Percentiles rank a stretch among this genome's conserved stretches.
Evolutionary conservation across 30 jellyfish, hydroid and myxozoan species (phyloP).

Genomic region (Nemopilema nomurai): DNA sequence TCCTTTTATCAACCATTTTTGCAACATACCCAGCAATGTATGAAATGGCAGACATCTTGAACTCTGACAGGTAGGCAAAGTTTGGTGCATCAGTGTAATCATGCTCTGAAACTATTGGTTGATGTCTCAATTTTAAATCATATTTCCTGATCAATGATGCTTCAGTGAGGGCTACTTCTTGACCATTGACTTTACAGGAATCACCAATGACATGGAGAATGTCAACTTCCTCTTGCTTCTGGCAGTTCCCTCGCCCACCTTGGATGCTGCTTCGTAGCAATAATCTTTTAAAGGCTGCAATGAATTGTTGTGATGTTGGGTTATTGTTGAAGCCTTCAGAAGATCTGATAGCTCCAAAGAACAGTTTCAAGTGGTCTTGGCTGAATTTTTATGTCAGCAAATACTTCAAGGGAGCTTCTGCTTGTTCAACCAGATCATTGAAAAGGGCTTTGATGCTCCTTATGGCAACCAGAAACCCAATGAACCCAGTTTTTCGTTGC

Average conservation of each 20-base stretch:
- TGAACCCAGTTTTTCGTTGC: constrained; percentile 64
- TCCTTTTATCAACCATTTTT: constrained; percentile 20
- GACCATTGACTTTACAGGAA: constrained; percentile 14
- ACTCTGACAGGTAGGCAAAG: constrained; percentile 42
- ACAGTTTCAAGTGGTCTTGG: constrained; percentile 57
- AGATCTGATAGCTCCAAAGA: constrained; percentile 60
- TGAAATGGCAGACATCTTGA: constrained; percentile 48
- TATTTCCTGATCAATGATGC: constrained; percentile 47
- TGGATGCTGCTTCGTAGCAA: constrained; percentile 27
- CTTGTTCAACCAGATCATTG: constrained; percentile 22
- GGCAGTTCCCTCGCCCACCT: constrained; percentile 58
- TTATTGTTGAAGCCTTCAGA: constrained; percentile 71
- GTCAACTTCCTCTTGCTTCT: constrained; percentile 39
- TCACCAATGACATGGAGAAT: constrained; percentile 54
- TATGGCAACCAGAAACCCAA: constrained; percentile 57
- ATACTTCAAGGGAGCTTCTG: constrained; percentile 46
- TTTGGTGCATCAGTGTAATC: constrained; percentile 22
- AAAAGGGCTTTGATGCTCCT: constrained; percentile 50
- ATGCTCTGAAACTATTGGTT: constrained; percentile 20
- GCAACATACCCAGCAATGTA: constrained; percentile 75
- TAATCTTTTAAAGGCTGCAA: constrained; percentile 54
- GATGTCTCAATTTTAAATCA: constrained; percentile 20
- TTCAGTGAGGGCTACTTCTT: constrained; percentile 12
- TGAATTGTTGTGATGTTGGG: constrained; percentile 56
- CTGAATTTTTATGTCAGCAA: constrained; percentile 50